Conservation (phyloP, 2,797 vertebrate species). For the Clarias platycephalus region DNA sequence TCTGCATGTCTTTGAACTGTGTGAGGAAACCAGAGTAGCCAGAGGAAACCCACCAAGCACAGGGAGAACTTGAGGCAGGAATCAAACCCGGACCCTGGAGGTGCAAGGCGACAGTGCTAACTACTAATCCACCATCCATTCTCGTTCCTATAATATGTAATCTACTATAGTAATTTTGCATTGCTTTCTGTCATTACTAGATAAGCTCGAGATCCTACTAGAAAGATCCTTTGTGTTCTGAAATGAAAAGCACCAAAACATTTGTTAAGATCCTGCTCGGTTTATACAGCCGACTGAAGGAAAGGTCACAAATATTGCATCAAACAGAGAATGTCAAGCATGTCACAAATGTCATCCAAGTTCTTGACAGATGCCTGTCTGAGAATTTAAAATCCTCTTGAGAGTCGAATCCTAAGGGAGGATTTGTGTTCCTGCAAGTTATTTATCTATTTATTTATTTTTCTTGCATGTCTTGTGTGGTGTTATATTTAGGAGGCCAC, state of each 20-base stretch:
- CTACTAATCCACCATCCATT: too few species aligned
- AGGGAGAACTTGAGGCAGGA: too few species aligned
- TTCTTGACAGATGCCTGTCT: constrained; percentile 26
- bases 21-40: too few species aligned
- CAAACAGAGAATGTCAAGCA: constrained; percentile 13
- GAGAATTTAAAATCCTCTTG: constrained; percentile 37
- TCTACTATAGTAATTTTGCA: background rate
- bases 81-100: too few species aligned
- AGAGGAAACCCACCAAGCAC: too few species aligned
- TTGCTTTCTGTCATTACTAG: background rate
- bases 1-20: too few species aligned
- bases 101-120: too few species aligned
- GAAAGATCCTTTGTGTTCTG: background rate
- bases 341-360: constrained; percentile 20
- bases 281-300: background rate
- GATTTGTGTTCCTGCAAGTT: constrained; percentile 1
- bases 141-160: background rate
- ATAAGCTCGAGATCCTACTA: background rate
- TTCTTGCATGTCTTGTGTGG: background rate
- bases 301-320: constrained; percentile 22
- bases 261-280: background rate
- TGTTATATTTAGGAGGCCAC: background rate
- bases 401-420: constrained; percentile 20
- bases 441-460: background rate
- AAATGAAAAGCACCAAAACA: background rate